Conservation (phyloP, 1,140 invertebrate species). For the Trinorchestia longiramus region DNA sequence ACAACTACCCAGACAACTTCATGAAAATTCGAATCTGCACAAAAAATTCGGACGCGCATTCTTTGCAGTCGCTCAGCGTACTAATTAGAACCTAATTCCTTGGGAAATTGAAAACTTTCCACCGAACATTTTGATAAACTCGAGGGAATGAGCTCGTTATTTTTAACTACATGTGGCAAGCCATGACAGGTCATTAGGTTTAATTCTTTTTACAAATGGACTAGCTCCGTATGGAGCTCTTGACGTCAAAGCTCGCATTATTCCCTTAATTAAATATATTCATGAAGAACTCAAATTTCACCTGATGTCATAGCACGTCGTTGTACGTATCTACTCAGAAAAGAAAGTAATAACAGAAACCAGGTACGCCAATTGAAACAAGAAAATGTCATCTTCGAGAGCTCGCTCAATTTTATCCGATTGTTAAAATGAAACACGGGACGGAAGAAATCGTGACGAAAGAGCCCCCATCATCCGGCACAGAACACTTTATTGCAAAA, state of each 20-base stretch:
- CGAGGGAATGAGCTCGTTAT: not conserved
- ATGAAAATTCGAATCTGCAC: not conserved
- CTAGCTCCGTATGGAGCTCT: not conserved
- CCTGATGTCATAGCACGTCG: not conserved
- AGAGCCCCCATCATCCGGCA: not conserved
- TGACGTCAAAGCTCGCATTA: not conserved
- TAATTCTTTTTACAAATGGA: not conserved
- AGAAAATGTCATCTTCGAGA: not conserved
- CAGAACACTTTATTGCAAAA: conserved; percentile 14
- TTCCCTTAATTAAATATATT: not conserved
- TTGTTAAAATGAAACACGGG: not conserved
- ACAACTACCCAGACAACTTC: not conserved
- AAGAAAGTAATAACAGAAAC: not conserved
- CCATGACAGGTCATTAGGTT: not conserved
- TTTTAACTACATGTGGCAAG: not conserved
- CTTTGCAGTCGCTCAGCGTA: not conserved
- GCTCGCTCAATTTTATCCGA: not conserved
- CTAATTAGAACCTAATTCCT: not conserved
- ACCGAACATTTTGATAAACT: not conserved
- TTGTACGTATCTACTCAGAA: not conserved
- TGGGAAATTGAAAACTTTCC: not conserved
- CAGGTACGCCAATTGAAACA: not conserved
- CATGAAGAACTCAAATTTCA: not conserved
- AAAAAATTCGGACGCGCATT: not conserved
- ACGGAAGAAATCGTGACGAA: conserved; percentile 11